These are phyloP conservation scores for Leptopilina boulardi DNA, from an alignment of 1,140 invertebrate genomes.

Conservation along the genomic window DNA sequence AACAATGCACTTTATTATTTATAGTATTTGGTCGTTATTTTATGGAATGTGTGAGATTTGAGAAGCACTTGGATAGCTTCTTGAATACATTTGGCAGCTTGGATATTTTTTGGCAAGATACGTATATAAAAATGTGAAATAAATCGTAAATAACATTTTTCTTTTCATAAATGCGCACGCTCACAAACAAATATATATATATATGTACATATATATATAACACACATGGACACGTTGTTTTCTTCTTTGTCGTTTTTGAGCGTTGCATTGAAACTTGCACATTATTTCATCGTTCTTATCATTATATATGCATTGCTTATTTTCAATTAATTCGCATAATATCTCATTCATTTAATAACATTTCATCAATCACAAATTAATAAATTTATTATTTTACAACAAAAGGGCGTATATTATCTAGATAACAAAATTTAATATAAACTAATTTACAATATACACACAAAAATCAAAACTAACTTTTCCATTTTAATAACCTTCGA, in stretches of 20 bases:
- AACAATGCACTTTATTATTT: not conserved
- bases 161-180: not conserved
- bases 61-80: not conserved
- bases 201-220: too few species aligned
- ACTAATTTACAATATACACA: not conserved
- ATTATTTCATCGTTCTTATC: not conserved
- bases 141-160: not conserved
- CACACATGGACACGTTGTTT: constrained; percentile 10
- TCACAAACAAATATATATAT: not conserved
- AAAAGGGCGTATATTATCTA: not conserved
- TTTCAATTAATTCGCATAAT: not conserved
- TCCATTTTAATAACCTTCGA: not conserved
- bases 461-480: not conserved
- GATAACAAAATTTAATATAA: not conserved
- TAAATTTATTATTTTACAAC: not conserved
- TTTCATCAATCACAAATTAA: not conserved
- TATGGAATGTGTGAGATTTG: not conserved
- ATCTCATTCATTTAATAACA: not conserved
- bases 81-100: constrained; percentile 13
- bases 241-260: constrained; percentile 3
- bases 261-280: constrained; percentile 23
- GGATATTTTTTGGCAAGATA: not conserved
- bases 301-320: not conserved
- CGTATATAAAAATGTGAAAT: constrained; percentile 12
- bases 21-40: constrained; percentile 9